Percentiles rank a stretch among this genome's conserved stretches.
Conservation (phyloP, 2,797 vertebrate genomes). For the Karalla daura region DNA sequence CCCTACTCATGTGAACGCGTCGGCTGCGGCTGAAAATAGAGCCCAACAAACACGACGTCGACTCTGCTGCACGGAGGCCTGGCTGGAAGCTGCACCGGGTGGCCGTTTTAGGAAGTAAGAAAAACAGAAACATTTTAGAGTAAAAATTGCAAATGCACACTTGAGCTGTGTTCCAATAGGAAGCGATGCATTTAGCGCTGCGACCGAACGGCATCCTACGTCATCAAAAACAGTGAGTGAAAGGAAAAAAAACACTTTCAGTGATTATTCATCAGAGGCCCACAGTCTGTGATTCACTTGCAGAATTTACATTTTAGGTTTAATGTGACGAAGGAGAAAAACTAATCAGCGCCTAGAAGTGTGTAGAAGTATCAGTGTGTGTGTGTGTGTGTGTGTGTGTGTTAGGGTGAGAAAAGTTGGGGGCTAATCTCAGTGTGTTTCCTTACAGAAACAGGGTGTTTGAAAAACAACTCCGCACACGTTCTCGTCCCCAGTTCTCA, state of each 20-base stretch:
- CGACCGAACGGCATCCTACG: neutral
- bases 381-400: neutral
- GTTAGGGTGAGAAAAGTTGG: slow-evolving; percentile 4
- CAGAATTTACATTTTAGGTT: neutral
- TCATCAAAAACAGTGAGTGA: neutral
- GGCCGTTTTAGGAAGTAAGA: neutral
- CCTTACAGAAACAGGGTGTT: neutral
- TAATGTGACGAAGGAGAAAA: neutral
- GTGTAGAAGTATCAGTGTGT: neutral
- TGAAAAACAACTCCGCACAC: slow-evolving; percentile 19
- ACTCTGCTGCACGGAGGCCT: neutral
- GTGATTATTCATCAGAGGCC: neutral
- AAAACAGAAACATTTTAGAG: neutral
- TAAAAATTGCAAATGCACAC: neutral
- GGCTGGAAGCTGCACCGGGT: neutral
- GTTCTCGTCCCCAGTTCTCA: too few relatives aligned
- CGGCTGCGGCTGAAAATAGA: slow-evolving; percentile 18
- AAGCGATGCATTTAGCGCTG: neutral
- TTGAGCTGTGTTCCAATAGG: neutral
- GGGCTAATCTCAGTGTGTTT: slow-evolving; percentile 18
- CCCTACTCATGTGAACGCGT: neutral
- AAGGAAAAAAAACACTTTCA: neutral
- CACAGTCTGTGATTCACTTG: neutral
- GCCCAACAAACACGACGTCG: slow-evolving; percentile 1
- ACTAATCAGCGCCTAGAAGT: neutral